phyloP scores from a whole-genome alignment of 2,888 invertebrate genomes.

The Slavum lentiscoides region DNA sequence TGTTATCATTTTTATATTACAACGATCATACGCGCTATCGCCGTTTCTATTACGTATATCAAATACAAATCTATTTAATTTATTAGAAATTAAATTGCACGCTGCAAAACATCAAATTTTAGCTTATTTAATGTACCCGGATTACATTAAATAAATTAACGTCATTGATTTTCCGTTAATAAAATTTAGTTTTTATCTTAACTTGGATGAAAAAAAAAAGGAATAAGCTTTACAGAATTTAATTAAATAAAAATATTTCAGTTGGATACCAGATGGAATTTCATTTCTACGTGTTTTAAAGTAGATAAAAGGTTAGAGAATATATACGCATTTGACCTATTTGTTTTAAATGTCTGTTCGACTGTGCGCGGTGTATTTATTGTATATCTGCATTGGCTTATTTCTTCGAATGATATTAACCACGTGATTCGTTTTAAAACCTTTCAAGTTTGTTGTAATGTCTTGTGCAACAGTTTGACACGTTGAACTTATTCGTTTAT shows the following conservation, averaged over 20 bases:
- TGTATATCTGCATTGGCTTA: not conserved
- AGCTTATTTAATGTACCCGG: too few species aligned
- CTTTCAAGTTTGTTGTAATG: not conserved
- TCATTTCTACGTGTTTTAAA: not conserved
- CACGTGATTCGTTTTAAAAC: slow-evolving; percentile 6
- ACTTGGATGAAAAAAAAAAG: too few species aligned
- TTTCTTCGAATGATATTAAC: not conserved
- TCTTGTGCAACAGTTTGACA: slow-evolving; percentile 7
- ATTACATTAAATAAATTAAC: too few species aligned
- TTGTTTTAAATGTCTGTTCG: not conserved
- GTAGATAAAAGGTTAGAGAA: not conserved
- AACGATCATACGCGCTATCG: not conserved
- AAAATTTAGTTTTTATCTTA: too few species aligned
- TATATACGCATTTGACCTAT: not conserved
- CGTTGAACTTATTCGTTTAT: not conserved
- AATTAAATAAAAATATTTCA: too few species aligned
- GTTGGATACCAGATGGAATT: not conserved
- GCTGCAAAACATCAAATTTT: not conserved
- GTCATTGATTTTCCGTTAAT: too few species aligned
- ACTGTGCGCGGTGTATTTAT: not conserved
- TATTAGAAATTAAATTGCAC: not conserved
- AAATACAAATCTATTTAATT: not conserved
- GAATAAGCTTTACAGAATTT: too few species aligned
- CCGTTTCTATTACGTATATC: not conserved
- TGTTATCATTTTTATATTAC: not conserved